phyloP scores from a whole-genome alignment of 1,140 invertebrate species.

The Ladona fulva region DNA sequence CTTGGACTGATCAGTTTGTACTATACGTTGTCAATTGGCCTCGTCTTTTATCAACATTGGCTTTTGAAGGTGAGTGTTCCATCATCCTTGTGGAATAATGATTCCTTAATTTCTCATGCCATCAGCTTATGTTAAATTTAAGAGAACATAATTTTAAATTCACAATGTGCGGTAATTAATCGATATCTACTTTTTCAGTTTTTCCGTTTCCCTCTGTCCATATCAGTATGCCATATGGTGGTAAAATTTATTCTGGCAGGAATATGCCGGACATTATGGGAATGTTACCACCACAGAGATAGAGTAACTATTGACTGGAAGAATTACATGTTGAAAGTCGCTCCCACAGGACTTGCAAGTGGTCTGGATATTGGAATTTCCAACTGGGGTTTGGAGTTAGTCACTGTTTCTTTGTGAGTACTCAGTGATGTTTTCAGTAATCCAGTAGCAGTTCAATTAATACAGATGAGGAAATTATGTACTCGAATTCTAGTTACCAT shows the following conservation, averaged over 20 bases:
- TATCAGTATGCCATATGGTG: slow-evolving; percentile 74
- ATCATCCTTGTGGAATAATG: background rate
- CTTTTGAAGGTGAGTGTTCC: slow-evolving; percentile 64
- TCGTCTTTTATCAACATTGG: slow-evolving; percentile 96
- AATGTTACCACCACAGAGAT: slow-evolving; percentile 48
- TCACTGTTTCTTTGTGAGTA: slow-evolving; percentile 82
- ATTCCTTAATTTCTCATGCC: background rate
- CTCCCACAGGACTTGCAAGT: slow-evolving; percentile 76
- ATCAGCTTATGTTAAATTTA: background rate
- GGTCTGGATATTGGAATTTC: slow-evolving; percentile 95
- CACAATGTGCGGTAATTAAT: slow-evolving; percentile 16
- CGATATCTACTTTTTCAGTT: slow-evolving; percentile 56
- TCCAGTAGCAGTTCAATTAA: too few relatives aligned
- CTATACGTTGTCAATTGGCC: slow-evolving; percentile 80
- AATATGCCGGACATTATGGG: slow-evolving; percentile 51
- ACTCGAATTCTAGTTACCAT: too few relatives aligned
- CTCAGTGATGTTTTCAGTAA: slow-evolving; percentile 17
- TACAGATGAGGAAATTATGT: too few relatives aligned
- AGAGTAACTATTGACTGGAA: slow-evolving; percentile 59
- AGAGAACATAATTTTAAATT: slow-evolving; percentile 14
- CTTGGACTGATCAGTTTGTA: slow-evolving; percentile 62
- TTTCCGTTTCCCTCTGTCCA: slow-evolving; percentile 70
- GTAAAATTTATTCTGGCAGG: slow-evolving; percentile 72
- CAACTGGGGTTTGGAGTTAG: slow-evolving; percentile 90
- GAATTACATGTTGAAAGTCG: slow-evolving; percentile 51